These are phyloP conservation scores for Esox lucius DNA, from an alignment of 2,797 vertebrate genomes.

Conservation along the genomic window DNA sequence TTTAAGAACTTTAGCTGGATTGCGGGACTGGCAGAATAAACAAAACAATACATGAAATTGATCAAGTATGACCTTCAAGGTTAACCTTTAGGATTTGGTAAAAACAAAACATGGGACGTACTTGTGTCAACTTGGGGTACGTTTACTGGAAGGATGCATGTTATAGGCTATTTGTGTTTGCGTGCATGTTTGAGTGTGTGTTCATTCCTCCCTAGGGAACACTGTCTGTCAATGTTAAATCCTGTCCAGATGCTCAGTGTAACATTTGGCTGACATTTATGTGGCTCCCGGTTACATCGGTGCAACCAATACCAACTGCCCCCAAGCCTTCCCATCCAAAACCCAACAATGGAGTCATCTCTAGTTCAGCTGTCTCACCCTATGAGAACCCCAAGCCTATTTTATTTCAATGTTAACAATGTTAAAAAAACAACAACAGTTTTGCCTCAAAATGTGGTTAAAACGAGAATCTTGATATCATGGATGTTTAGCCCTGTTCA, in stretches of 20 bases:
- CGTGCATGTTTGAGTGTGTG: not conserved
- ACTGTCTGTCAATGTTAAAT: not conserved
- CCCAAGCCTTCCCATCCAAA: not conserved
- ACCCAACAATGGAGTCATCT: not conserved
- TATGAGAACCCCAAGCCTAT: too few species aligned
- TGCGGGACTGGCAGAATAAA: not conserved
- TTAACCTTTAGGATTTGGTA: not conserved
- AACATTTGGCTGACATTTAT: not conserved
- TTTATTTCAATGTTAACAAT: too few species aligned
- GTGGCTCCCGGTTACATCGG: not conserved
- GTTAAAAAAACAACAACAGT: too few species aligned
- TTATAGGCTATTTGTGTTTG: too few species aligned
- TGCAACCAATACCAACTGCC: not conserved
- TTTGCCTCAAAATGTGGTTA: too few species aligned
- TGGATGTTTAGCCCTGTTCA: too few species aligned
- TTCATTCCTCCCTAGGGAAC: not conserved
- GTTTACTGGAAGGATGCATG: too few species aligned
- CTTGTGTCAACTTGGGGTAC: not conserved
- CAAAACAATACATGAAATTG: not conserved
- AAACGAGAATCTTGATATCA: too few species aligned
- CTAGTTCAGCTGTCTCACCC: too few species aligned
- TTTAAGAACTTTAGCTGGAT: not conserved
- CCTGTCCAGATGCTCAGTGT: not conserved
- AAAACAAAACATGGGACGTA: too few species aligned
- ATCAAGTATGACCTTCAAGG: not conserved